Conservation (phyloP, 2,888 invertebrate genomes). For the Zele albiditarsus region DNA sequence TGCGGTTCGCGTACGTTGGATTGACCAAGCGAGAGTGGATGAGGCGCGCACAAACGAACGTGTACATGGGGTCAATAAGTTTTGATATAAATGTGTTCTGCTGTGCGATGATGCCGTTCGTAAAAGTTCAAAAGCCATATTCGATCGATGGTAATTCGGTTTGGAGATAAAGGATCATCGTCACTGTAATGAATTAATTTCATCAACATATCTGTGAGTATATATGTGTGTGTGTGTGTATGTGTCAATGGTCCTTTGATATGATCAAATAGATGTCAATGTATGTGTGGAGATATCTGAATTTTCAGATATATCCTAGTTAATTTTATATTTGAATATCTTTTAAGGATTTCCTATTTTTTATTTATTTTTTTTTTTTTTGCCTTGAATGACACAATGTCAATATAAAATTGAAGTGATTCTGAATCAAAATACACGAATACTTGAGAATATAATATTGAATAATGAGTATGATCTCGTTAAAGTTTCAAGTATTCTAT, state of each 20-base stretch:
- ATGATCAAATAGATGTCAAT: not conserved
- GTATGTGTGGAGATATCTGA: not conserved
- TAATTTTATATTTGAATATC: not conserved
- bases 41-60: not conserved
- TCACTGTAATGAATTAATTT: not conserved
- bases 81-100: conserved; percentile 4
- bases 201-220: not conserved
- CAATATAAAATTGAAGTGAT: not conserved
- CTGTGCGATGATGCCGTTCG: not conserved
- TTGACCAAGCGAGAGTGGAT: conserved; percentile 8
- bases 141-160: conserved; percentile 17
- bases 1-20: not conserved
- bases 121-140: conserved; percentile 6
- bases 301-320: not conserved
- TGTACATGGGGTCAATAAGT: conserved; percentile 2
- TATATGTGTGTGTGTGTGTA: not conserved
- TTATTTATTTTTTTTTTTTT: too few species aligned
- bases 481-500: not conserved
- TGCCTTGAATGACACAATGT: not conserved
- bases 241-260: not conserved
- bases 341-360: not conserved
- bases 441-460: not conserved
- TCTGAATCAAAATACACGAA: not conserved
- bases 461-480: conserved; percentile 11
- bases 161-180: not conserved